These are phyloP conservation scores for Lutjanus argentimaculatus DNA, from an alignment of 2,797 vertebrate species.

Conservation along the genomic window DNA sequence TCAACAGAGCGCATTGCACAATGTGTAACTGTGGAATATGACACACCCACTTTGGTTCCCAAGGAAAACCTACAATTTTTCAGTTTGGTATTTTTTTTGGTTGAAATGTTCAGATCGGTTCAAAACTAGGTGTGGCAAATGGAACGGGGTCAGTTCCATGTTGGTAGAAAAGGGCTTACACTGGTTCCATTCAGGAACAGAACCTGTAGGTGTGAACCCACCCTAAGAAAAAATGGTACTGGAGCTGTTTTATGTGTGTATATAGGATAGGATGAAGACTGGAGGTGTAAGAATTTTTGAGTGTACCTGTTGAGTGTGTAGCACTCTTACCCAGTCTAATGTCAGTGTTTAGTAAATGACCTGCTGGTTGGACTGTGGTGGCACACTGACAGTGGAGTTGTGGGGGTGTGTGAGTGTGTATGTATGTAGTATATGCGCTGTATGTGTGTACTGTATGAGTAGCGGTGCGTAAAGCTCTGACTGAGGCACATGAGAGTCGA, in stretches of 20 bases:
- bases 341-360: slow-evolving; percentile 2
- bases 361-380: slow-evolving; percentile 7
- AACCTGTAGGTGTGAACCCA: too few species aligned
- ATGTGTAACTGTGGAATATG: too few species aligned
- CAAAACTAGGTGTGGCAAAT: too few species aligned
- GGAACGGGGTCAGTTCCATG: too few species aligned
- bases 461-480: slow-evolving; percentile 5
- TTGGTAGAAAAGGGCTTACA: too few species aligned
- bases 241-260: background rate
- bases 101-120: too few species aligned
- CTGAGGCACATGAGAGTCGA: background rate
- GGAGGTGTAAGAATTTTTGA: background rate
- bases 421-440: background rate
- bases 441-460: slow-evolving; percentile 7
- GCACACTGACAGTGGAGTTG: background rate
- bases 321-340: background rate
- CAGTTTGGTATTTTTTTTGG: too few species aligned
- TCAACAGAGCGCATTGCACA: too few species aligned
- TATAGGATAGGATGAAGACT: background rate
- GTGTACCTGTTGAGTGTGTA: background rate
- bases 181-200: too few species aligned
- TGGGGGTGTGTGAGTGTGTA: background rate
- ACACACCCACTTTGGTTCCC: too few species aligned
- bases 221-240: too few species aligned
- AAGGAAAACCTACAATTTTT: too few species aligned